These are phyloP conservation scores for Thymelicus lineola DNA, from an alignment of 2,888 invertebrate species.

Conservation along the genomic window DNA sequence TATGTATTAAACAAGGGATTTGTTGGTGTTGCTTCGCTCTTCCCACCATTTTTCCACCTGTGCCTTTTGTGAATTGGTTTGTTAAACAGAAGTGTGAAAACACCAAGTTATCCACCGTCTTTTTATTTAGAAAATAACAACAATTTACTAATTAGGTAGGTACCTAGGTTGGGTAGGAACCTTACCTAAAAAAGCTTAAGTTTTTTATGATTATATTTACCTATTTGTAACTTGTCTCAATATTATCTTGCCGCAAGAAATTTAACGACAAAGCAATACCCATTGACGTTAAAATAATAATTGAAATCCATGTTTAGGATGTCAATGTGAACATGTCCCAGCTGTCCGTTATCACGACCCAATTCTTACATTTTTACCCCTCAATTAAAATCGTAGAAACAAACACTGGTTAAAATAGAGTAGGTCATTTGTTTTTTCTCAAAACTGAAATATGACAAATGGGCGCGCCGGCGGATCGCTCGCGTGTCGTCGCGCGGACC, in stretches of 20 bases:
- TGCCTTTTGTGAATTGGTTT: slow-evolving; percentile 55
- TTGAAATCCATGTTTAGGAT: slow-evolving; percentile 40
- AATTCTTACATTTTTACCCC: slow-evolving; percentile 79
- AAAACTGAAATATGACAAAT: slow-evolving; percentile 83
- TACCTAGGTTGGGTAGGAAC: no score
- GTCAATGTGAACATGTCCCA: slow-evolving; percentile 62
- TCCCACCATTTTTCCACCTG: slow-evolving; percentile 65
- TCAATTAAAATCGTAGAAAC: slow-evolving; percentile 78
- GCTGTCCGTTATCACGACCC: slow-evolving; percentile 70
- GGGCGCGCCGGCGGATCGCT: slow-evolving; percentile 73
- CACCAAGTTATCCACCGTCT: slow-evolving; percentile 40
- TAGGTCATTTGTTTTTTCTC: slow-evolving; percentile 81
- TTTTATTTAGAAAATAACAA: slow-evolving; percentile 3
- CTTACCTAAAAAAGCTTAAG: no score
- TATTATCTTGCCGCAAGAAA: not conserved
- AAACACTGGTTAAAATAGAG: slow-evolving; percentile 79
- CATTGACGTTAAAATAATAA: slow-evolving; percentile 41
- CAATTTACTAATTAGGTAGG: not conserved
- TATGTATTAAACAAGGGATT: slow-evolving; percentile 63
- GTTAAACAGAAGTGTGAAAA: slow-evolving; percentile 49
- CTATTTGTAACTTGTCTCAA: no score
- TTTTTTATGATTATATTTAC: no score
- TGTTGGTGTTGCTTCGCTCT: slow-evolving; percentile 55
- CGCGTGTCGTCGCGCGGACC: slow-evolving; percentile 84
- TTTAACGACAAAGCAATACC: no score